A percentile compares a stretch with the other conserved stretches of the same genome.
Evolutionary conservation across 2,113 vertebrate species (phyloP).

Genomic region (Nycticorax nycticorax): DNA sequence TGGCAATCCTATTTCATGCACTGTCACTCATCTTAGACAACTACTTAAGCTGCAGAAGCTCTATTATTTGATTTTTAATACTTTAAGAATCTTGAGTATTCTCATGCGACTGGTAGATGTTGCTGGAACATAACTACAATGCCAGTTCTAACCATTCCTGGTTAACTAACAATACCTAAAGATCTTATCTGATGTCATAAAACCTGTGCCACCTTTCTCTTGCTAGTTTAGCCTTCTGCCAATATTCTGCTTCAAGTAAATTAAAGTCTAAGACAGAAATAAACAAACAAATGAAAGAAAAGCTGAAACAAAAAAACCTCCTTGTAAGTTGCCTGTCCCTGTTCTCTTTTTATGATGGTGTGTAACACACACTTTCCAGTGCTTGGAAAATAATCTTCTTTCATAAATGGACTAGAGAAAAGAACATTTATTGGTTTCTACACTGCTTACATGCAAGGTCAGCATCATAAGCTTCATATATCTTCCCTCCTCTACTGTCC

Average conservation of each 20-base stretch:
- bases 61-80: neutral
- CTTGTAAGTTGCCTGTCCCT: neutral
- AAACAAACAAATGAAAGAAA: neutral
- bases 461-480: neutral
- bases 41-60: neutral
- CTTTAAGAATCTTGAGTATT: neutral
- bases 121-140: neutral
- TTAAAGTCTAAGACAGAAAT: neutral
- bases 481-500: neutral
- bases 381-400: neutral
- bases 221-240: neutral
- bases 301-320: fast-evolving
- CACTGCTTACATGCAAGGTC: neutral
- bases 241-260: neutral
- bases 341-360: too few species aligned
- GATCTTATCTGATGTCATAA: neutral
- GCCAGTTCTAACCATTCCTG: neutral
- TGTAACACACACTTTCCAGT: too few species aligned
- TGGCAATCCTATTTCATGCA: slow-evolving; percentile 6
- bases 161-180: neutral
- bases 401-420: neutral
- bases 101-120: neutral
- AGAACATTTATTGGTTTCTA: neutral
- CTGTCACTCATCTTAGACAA: slow-evolving; percentile 14
- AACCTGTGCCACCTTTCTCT: neutral